A percentile compares a stretch with the other conserved stretches of the same genome.
These are phyloP conservation scores for Polyploca ridens DNA, from an alignment of 2,888 invertebrate genomes.

Conservation along the genomic window DNA sequence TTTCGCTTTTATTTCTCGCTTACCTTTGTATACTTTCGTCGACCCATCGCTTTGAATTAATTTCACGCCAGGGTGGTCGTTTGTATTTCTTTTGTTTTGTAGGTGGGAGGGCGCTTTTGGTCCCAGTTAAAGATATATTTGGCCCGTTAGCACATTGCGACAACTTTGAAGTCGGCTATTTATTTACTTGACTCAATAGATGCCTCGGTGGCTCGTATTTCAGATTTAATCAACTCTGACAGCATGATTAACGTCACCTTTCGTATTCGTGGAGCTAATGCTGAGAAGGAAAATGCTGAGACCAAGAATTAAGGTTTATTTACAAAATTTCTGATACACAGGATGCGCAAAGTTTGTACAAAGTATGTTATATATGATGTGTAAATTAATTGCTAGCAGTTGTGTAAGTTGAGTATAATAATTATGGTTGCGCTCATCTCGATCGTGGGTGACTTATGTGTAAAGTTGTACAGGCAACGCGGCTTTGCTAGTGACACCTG, in stretches of 20 bases:
- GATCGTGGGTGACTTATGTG: slow-evolving; percentile 69
- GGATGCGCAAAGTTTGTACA: slow-evolving; percentile 14
- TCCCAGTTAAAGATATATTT: slow-evolving; percentile 73
- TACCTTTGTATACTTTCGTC: slow-evolving; percentile 75
- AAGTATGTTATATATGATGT: slow-evolving; percentile 27
- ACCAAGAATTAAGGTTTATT: slow-evolving; percentile 53
- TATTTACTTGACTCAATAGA: slow-evolving; percentile 76
- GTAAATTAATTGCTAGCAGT: slow-evolving; percentile 28
- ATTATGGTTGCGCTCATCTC: slow-evolving; percentile 57
- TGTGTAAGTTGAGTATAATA: slow-evolving; percentile 43
- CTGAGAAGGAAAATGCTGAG: slow-evolving; percentile 50
- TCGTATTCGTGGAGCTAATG: slow-evolving; percentile 59
- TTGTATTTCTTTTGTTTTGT: slow-evolving; percentile 77
- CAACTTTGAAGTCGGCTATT: slow-evolving; percentile 74
- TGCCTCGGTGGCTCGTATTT: slow-evolving; percentile 70
- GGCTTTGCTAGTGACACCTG: slow-evolving; percentile 75
- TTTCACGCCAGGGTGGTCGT: slow-evolving; percentile 72
- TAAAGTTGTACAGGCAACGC: slow-evolving; percentile 66
- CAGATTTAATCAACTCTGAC: slow-evolving; percentile 79
- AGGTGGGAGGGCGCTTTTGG: slow-evolving; percentile 63
- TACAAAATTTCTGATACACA: slow-evolving; percentile 38
- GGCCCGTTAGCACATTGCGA: slow-evolving; percentile 75
- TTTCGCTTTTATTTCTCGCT: slow-evolving; percentile 72
- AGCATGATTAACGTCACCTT: slow-evolving; percentile 75
- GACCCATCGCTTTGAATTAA: slow-evolving; percentile 77